phyloP scores from a whole-genome alignment of 2,797 vertebrate genomes.

The Arctocebus calabarensis region DNA sequence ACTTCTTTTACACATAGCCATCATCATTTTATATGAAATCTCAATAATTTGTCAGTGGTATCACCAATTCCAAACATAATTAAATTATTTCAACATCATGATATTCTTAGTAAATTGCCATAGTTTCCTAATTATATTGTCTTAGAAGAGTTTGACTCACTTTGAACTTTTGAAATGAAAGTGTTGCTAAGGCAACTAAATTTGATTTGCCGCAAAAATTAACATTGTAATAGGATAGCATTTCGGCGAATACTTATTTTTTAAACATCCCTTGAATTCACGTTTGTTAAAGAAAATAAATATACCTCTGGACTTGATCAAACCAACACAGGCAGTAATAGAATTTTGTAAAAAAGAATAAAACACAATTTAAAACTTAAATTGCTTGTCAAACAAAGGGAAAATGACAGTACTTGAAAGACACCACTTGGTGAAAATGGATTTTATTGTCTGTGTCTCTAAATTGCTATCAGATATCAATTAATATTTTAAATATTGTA shows the following conservation, averaged over 20 bases:
- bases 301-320: slow-evolving; percentile 2
- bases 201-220: slow-evolving; percentile 66
- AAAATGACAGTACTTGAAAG: neutral
- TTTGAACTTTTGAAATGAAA: slow-evolving; percentile 70
- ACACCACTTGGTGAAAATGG: slow-evolving; percentile 9
- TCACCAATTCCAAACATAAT: neutral
- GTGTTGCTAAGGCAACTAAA: slow-evolving; percentile 60
- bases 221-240: neutral
- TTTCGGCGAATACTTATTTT: slow-evolving; percentile 50
- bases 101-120: slow-evolving; percentile 53
- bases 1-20: neutral
- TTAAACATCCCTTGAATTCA: slow-evolving; percentile 45
- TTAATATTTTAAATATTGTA: slow-evolving; percentile 32
- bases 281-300: slow-evolving; percentile 5
- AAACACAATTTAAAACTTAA: neutral
- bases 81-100: slow-evolving; percentile 56
- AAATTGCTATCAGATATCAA: neutral
- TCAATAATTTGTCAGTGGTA: slow-evolving; percentile 16
- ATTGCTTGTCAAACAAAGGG: slow-evolving; percentile 1
- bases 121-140: slow-evolving; percentile 58
- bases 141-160: slow-evolving; percentile 38
- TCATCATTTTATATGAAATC: neutral
- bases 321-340: neutral
- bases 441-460: neutral
- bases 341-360: slow-evolving; percentile 17